These are phyloP conservation scores for Probosciger aterrimus DNA, from an alignment of 2,113 vertebrate genomes.

Conservation along the genomic window DNA sequence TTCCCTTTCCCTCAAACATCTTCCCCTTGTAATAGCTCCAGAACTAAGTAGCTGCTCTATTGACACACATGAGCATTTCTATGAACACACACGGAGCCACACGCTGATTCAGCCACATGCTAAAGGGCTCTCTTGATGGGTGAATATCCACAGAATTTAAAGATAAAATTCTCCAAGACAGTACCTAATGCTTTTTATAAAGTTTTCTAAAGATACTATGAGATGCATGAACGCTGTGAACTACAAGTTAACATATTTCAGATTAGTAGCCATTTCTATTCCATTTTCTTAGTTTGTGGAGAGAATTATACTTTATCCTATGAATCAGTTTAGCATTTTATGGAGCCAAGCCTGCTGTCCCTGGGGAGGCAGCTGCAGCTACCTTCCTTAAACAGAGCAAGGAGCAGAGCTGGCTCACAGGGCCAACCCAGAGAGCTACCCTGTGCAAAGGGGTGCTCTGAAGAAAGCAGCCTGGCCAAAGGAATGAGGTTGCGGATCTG, in stretches of 20 bases:
- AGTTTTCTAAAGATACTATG: background rate
- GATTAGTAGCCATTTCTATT: background rate
- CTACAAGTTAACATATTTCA: background rate
- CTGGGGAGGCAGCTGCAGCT: background rate
- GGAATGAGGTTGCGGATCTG: background rate
- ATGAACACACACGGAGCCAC: background rate
- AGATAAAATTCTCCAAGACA: background rate
- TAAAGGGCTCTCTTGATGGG: background rate
- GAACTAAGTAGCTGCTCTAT: background rate
- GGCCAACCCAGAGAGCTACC: rapidly evolving
- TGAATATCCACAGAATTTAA: background rate
- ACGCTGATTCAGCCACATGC: background rate
- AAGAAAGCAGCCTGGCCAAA: background rate
- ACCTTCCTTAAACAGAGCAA: background rate
- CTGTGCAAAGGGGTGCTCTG: rapidly evolving
- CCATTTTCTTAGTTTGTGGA: background rate
- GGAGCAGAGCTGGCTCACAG: background rate
- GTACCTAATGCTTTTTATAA: background rate
- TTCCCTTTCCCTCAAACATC: background rate
- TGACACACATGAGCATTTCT: background rate
- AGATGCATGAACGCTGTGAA: background rate
- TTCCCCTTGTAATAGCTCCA: background rate
- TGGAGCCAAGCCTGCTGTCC: background rate
- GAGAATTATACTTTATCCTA: background rate
- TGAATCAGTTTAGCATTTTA: background rate